A percentile compares a stretch with the other conserved stretches of the same genome.
These are phyloP conservation scores for Pristionchus pacificus DNA, from an alignment of 1,140 invertebrate species.

Conservation along the genomic window DNA sequence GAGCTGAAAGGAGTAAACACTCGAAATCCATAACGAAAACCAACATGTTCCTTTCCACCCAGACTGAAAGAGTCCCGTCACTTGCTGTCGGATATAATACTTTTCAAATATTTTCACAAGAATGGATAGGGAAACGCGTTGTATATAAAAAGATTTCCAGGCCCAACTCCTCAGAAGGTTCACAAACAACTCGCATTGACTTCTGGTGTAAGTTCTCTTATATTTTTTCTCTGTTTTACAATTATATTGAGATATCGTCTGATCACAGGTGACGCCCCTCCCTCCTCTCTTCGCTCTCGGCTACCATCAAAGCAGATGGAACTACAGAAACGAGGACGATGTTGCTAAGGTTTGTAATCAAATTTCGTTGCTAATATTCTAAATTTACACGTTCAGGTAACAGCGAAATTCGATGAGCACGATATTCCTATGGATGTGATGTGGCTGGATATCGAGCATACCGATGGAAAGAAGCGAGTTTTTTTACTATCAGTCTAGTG, in stretches of 20 bases:
- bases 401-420: conserved; percentile 76
- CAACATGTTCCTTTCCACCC: no score
- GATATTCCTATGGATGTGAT: conserved; percentile 92
- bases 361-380: background rate
- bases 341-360: conserved; percentile 66
- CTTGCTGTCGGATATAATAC: no score
- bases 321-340: conserved; percentile 95
- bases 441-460: conserved; percentile 99
- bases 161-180: background rate
- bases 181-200: background rate
- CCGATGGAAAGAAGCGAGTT: conserved; percentile 77
- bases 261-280: conserved; percentile 66
- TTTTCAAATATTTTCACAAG: no score
- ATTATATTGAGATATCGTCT: background rate
- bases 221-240: background rate
- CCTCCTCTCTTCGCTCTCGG: conserved; percentile 77
- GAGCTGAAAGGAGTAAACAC: no score
- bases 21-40: no score
- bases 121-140: no score
- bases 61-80: no score
- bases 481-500: background rate
- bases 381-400: conserved; percentile 59
- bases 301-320: conserved; percentile 97
- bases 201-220: background rate
- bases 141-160: no score